Evolutionary conservation across 2,888 invertebrate genomes (phyloP).

Genomic region (Panzeria rudis): DNA sequence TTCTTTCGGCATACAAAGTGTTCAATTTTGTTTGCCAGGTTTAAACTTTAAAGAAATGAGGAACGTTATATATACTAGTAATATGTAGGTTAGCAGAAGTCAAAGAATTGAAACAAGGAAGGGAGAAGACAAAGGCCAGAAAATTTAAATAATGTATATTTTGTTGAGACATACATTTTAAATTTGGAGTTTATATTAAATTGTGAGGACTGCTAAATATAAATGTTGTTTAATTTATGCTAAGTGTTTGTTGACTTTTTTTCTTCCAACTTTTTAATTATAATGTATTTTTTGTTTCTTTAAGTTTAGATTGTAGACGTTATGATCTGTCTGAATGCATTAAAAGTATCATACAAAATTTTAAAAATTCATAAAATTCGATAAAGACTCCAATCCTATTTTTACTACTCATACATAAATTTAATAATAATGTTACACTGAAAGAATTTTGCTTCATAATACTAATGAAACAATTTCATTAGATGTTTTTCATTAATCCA

Average conservation of each 20-base stretch:
- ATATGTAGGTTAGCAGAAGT: slow-evolving; percentile 1
- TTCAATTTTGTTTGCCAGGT: slow-evolving; percentile 24
- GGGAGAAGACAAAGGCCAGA: background rate
- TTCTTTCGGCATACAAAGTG: slow-evolving; percentile 9
- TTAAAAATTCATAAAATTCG: too few species aligned
- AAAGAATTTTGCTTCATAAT: too few species aligned
- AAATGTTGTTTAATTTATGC: background rate
- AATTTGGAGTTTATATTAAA: background rate
- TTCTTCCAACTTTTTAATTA: too few species aligned
- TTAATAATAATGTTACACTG: too few species aligned
- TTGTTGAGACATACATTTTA: background rate
- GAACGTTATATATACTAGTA: background rate
- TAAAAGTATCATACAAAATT: too few species aligned
- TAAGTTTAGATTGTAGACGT: too few species aligned
- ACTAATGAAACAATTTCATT: too few species aligned
- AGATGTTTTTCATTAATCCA: too few species aligned
- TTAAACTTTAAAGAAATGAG: background rate
- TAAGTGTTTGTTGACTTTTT: background rate
- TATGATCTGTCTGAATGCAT: too few species aligned
- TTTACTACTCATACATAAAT: too few species aligned
- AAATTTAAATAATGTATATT: background rate
- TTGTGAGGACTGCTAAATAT: background rate
- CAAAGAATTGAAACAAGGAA: background rate
- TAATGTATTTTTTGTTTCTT: too few species aligned
- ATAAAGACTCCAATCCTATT: too few species aligned